Conservation (phyloP, 2,113 vertebrate genomes). For the Bubalus kerabau region DNA sequence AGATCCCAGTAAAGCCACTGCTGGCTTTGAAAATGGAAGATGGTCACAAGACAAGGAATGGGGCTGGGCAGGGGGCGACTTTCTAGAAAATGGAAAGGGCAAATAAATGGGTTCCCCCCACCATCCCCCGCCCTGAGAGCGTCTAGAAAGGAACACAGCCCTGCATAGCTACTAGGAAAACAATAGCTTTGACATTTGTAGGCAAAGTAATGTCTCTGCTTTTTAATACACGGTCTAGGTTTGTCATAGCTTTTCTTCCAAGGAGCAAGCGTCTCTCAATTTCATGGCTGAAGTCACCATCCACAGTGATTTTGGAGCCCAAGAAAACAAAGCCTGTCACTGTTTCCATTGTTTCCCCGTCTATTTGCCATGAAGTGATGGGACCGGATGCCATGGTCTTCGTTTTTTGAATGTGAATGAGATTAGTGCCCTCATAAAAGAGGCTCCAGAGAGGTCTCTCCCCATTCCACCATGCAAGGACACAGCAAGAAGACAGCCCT, state of each 20-base stretch:
- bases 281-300: background rate
- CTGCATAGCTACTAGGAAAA: background rate
- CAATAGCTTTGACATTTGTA: background rate
- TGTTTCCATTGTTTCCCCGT: background rate
- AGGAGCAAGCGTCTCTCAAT: background rate
- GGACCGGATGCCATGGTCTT: background rate
- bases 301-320: background rate
- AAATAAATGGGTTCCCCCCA: background rate
- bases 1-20: background rate
- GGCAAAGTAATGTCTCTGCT: background rate
- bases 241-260: background rate
- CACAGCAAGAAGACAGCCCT: background rate
- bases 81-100: background rate
- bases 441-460: background rate
- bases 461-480: background rate
- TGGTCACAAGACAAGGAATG: background rate
- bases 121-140: background rate
- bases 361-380: background rate
- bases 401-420: background rate
- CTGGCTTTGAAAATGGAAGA: background rate
- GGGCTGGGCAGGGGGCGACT: background rate
- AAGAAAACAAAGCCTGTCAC: background rate
- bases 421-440: background rate
- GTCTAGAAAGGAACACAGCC: background rate
- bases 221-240: background rate